Percentiles rank a stretch among this genome's conserved stretches.
Evolutionary conservation across 2,797 vertebrate genomes (phyloP).

Genomic region (Amniataba percoides): DNA sequence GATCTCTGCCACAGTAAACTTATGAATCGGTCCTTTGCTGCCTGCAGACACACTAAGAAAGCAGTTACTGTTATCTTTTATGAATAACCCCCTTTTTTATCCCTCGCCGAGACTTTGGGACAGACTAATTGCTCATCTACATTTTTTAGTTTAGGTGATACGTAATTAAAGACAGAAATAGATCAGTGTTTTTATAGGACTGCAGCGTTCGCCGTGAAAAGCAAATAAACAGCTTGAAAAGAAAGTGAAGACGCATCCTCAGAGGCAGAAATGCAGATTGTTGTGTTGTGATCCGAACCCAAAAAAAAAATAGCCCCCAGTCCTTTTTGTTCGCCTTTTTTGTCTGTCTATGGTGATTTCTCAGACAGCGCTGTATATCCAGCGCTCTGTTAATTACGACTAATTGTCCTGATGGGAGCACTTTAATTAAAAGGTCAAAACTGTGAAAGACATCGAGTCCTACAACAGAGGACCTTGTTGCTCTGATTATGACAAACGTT

Average conservation of each 20-base stretch:
- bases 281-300: conserved; percentile 22
- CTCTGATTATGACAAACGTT: conserved; percentile 17
- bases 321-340: conserved; percentile 7
- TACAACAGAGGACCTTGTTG: not conserved
- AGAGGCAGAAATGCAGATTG: conserved; percentile 37
- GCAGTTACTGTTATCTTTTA: conserved; percentile 49
- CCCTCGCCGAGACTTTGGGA: conserved; percentile 43
- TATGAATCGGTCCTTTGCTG: conserved; percentile 60
- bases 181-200: conserved; percentile 33
- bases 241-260: conserved; percentile 19
- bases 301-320: not conserved
- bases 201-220: conserved; percentile 26
- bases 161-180: conserved; percentile 62
- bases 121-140: conserved; percentile 61
- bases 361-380: not conserved
- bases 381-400: conserved; percentile 4
- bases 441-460: conserved; percentile 18
- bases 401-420: conserved; percentile 22
- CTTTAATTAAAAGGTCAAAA: conserved; percentile 54
- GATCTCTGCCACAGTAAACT: conserved; percentile 68
- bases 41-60: conserved; percentile 36
- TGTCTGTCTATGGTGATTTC: conserved; percentile 25
- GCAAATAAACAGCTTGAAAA: conserved; percentile 36
- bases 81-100: conserved; percentile 58
- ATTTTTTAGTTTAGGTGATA: conserved; percentile 57